Evolutionary conservation across 2,888 invertebrate species (phyloP).

Genomic region (Chironomus riparius): DNA sequence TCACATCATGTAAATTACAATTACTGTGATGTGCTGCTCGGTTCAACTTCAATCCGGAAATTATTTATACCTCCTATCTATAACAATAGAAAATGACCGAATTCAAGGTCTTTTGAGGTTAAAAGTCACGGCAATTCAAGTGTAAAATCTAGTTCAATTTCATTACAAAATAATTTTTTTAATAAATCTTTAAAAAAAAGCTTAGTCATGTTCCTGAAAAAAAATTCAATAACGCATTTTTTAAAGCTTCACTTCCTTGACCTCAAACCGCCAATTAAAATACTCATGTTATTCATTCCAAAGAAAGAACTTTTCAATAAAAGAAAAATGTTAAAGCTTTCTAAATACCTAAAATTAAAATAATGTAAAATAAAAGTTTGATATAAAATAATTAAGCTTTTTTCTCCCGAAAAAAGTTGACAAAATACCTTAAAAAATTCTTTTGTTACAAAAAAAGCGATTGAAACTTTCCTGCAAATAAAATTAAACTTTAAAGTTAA

Average conservation of each 20-base stretch:
- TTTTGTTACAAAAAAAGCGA: neutral
- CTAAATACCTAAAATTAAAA: too few species aligned
- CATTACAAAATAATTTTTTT: too few species aligned
- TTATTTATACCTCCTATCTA: too few species aligned
- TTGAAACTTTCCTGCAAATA: neutral
- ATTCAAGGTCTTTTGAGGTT: too few species aligned
- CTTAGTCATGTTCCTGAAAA: too few species aligned
- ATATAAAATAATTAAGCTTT: neutral
- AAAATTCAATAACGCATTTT: neutral
- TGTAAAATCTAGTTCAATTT: too few species aligned
- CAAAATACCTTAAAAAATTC: neutral
- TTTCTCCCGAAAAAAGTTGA: neutral
- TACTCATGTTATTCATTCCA: slow-evolving; percentile 24
- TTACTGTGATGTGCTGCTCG: too few species aligned
- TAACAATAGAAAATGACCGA: too few species aligned
- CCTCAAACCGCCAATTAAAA: neutral
- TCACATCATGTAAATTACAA: too few species aligned
- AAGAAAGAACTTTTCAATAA: neutral
- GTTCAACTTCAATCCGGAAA: too few species aligned
- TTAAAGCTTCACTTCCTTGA: neutral
- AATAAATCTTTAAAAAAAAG: too few species aligned
- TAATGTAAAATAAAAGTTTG: neutral
- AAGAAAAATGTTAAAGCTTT: neutral
- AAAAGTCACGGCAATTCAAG: too few species aligned
- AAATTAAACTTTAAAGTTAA: neutral